Evolutionary conservation across 1,140 invertebrate genomes (phyloP).

Genomic region (Drosophila pallidifrons): DNA sequence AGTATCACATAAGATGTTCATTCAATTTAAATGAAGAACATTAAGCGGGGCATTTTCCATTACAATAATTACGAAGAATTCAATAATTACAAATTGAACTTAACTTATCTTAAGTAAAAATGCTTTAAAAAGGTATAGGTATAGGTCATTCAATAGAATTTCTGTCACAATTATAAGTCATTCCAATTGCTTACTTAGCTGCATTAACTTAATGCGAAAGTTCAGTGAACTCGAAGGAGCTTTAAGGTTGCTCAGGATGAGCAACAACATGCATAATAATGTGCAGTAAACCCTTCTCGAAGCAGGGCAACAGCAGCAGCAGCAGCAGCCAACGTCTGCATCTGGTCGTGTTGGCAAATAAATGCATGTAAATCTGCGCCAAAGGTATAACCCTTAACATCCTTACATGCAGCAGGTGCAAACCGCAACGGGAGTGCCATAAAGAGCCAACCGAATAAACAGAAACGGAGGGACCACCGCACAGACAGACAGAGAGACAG

Average conservation of each 20-base stretch:
- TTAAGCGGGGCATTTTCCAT: too few species aligned
- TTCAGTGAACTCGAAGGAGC: neutral
- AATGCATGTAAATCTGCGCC: slow-evolving; percentile 65
- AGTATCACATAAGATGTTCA: too few species aligned
- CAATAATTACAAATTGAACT: too few species aligned
- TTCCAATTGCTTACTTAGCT: too few species aligned
- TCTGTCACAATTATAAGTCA: too few species aligned
- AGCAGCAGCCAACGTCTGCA: slow-evolving; percentile 11
- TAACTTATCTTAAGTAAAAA: too few species aligned
- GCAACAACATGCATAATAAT: neutral
- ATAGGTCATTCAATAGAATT: too few species aligned
- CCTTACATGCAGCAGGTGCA: slow-evolving; percentile 46
- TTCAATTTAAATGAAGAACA: too few species aligned
- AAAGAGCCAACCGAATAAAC: slow-evolving; percentile 16
- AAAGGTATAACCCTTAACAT: slow-evolving; percentile 40
- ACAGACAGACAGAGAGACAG: neutral
- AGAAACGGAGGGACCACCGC: neutral
- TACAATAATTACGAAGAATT: too few species aligned
- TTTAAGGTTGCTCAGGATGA: neutral
- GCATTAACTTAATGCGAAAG: neutral
- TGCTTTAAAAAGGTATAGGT: too few species aligned
- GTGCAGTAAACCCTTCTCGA: neutral
- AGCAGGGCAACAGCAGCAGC: neutral
- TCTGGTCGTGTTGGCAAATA: slow-evolving; percentile 53
- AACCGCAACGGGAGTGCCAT: slow-evolving; percentile 45